These are phyloP conservation scores for Pheosia gnoma DNA, from an alignment of 2,888 invertebrate species.

Conservation along the genomic window DNA sequence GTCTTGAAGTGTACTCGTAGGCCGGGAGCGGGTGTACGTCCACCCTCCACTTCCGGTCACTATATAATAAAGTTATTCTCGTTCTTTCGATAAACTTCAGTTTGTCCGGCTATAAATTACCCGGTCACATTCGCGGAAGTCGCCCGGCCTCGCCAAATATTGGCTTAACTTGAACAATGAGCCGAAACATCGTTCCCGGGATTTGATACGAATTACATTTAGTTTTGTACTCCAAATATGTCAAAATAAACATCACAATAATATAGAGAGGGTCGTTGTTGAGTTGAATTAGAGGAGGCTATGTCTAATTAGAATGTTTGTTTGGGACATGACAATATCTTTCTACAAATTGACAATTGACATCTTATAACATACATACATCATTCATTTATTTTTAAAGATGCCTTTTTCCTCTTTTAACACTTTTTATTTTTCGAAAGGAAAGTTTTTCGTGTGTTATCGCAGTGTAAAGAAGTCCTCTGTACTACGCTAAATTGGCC, in stretches of 20 bases:
- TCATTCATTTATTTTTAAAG: too few species aligned
- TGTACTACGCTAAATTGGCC: slow-evolving; percentile 47
- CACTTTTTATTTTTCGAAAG: too few species aligned
- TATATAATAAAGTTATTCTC: slow-evolving; percentile 84
- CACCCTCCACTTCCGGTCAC: slow-evolving; percentile 77
- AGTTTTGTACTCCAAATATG: slow-evolving; percentile 46
- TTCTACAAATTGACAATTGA: too few species aligned
- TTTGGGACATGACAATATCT: too few species aligned
- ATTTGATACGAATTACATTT: slow-evolving; percentile 64
- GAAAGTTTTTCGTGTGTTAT: background rate
- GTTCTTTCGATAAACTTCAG: slow-evolving; percentile 83
- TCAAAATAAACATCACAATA: slow-evolving; percentile 1
- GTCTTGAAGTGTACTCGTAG: slow-evolving; percentile 42
- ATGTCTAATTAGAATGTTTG: too few species aligned
- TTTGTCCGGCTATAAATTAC: slow-evolving; percentile 82
- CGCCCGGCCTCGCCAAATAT: slow-evolving; percentile 72
- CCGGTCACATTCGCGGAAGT: slow-evolving; percentile 72
- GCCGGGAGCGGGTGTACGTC: slow-evolving; percentile 44
- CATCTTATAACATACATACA: too few species aligned
- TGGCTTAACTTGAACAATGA: slow-evolving; percentile 81
- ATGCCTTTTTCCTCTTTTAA: too few species aligned
- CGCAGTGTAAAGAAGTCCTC: background rate
- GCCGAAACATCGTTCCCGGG: slow-evolving; percentile 51
- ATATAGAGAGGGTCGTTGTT: background rate
- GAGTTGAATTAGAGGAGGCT: background rate